Evolutionary conservation across 2,113 vertebrate species (phyloP), one percentile per base, ranked within the genome.

Genomic region (Coracopsis vasa): DNA sequence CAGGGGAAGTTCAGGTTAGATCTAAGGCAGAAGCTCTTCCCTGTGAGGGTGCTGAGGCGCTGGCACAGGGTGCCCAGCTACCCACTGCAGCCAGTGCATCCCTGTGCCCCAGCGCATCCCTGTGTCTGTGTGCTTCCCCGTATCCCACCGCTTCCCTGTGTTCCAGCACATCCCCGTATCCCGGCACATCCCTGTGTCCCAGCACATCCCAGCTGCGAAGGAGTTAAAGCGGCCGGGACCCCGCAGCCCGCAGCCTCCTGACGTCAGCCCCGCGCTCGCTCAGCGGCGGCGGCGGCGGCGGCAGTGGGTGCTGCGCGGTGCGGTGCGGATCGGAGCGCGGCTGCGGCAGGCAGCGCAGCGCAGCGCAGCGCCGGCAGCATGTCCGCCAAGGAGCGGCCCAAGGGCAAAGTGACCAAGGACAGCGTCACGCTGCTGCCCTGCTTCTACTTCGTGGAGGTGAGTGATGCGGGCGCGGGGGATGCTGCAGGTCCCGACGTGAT

Each of bases 401-500:
- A 98, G 97, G 98, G 97, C 95, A 98, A 96, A 95, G 98, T 97
- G 92, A 98, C 98, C 96, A 99, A 99, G 98, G 99, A 99, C 96
- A 99, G 99, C 91, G 98, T 99, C 95, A 99, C 99, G 77, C 98
- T 99, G 92, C 97, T 99, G 96, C 99, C 99, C 79, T 99, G 99
- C 96, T 99, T 99, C 97, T 99, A 99, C 96, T 99, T 99, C 88
- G 99, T 99, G 15, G 99, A 99, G 99, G 99, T 99, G 96, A 98
- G 99, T 98, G 86, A 56, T 27, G 64, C 31, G 78, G 77, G 60
- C 25, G 58, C 42, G 37, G 69, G 39, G 50, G 45, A 50, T 23
- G 10, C 41, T 11, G 62, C 66, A 19, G 53, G 79, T 47, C 29
- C 77, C 87, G 27, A 7, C 50, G 64, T 44, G 80, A 51, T 47